Conservation (phyloP, 2,113 vertebrate species). For the Nycticryphes semicollaris region DNA sequence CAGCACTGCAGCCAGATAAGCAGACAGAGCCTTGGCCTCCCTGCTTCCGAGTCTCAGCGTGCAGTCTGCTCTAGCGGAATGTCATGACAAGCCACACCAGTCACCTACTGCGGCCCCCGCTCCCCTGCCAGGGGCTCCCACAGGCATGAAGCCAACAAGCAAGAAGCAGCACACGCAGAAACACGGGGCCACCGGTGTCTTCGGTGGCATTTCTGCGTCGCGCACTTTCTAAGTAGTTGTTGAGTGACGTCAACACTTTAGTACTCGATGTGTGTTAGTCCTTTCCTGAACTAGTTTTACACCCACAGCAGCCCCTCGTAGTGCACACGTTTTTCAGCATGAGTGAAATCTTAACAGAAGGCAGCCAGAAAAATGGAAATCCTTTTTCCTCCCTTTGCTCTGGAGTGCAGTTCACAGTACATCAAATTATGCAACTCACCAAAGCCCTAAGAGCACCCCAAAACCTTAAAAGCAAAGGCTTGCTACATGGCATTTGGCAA, state of each 20-base stretch:
- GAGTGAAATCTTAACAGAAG: neutral
- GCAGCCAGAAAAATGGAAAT: neutral
- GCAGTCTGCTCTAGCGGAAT: neutral
- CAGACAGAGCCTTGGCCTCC: neutral
- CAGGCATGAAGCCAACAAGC: neutral
- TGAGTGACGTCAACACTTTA: neutral
- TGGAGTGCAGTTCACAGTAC: neutral
- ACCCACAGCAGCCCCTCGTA: neutral
- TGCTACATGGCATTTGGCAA: neutral
- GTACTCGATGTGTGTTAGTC: neutral
- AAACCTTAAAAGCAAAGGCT: neutral
- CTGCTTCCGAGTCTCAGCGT: neutral
- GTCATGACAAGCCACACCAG: neutral
- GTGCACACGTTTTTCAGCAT: neutral
- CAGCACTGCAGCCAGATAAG: neutral
- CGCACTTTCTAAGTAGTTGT: neutral
- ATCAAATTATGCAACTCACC: neutral
- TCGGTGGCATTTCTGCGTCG: neutral
- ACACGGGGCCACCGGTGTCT: neutral
- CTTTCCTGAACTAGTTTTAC: neutral
- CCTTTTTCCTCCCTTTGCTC: neutral
- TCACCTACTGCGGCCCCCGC: neutral
- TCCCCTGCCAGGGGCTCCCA: neutral
- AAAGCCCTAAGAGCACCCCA: neutral
- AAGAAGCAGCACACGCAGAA: neutral